Evolutionary conservation across 2,113 vertebrate species (phyloP).

Genomic region (Riparia riparia): DNA sequence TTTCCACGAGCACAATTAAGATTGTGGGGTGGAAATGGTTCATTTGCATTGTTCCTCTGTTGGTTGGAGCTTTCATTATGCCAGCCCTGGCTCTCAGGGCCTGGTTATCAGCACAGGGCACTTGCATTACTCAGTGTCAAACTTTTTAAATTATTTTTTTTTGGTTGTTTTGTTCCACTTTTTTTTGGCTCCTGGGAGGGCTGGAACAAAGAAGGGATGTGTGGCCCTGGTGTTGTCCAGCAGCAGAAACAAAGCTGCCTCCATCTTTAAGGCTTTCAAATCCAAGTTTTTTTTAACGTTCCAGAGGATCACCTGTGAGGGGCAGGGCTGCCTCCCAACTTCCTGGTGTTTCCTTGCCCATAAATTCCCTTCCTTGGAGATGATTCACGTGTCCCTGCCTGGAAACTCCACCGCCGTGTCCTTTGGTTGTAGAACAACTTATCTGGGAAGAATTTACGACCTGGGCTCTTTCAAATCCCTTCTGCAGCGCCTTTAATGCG

Average conservation of each 20-base stretch:
- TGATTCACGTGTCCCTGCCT: background rate
- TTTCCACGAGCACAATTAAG: background rate
- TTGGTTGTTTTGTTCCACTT: background rate
- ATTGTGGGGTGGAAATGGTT: background rate
- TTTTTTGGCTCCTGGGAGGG: background rate
- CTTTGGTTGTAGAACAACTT: background rate
- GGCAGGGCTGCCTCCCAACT: background rate
- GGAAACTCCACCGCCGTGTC: background rate
- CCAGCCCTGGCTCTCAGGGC: background rate
- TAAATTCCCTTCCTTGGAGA: background rate
- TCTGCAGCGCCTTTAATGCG: background rate
- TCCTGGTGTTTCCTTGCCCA: background rate
- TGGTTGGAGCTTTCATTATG: background rate
- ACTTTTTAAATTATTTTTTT: background rate
- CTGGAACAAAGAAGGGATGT: constrained; percentile 49
- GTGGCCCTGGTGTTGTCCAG: background rate
- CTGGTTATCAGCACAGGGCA: background rate
- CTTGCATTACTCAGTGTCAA: background rate
- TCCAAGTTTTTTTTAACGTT: background rate
- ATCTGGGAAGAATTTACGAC: background rate
- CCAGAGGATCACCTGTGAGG: background rate
- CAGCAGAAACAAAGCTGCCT: background rate
- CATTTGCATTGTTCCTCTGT: background rate
- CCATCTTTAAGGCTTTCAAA: background rate
- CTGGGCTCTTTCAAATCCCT: background rate